Percentiles rank a stretch among this genome's conserved stretches.
These are phyloP conservation scores for Paramormyrops hopkinsi DNA, from an alignment of 2,797 vertebrate species.

Conservation along the genomic window DNA sequence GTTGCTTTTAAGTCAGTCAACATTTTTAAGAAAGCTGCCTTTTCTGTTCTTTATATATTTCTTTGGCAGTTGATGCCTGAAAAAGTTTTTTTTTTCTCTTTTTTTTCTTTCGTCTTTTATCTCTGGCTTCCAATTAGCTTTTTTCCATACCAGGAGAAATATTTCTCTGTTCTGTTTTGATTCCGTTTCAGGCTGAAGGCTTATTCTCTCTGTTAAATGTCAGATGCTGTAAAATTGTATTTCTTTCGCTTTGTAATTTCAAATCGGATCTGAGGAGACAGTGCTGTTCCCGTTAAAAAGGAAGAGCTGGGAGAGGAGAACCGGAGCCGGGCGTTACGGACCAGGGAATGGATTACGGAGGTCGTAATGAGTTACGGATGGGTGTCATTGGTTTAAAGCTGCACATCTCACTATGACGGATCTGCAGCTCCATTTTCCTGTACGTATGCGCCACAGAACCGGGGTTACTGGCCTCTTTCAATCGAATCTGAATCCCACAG, in stretches of 20 bases:
- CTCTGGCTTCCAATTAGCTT: background rate
- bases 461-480: background rate
- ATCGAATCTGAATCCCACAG: background rate
- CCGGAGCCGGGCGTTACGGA: background rate
- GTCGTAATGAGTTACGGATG: background rate
- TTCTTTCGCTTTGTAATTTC: conserved; percentile 3
- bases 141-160: background rate
- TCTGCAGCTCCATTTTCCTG: background rate
- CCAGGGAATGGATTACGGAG: background rate
- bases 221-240: background rate
- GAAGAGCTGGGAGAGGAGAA: background rate
- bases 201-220: conserved; percentile 9
- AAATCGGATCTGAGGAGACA: background rate
- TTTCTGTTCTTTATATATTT: background rate
- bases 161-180: conserved; percentile 1
- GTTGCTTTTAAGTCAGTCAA: background rate
- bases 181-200: background rate
- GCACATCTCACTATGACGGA: background rate
- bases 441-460: background rate
- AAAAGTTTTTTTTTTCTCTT: background rate
- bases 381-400: background rate
- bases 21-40: background rate
- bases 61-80: background rate
- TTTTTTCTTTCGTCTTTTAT: background rate
- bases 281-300: background rate